These are phyloP conservation scores for Cacoxenus indagator DNA, from an alignment of 2,888 invertebrate genomes.

Conservation along the genomic window DNA sequence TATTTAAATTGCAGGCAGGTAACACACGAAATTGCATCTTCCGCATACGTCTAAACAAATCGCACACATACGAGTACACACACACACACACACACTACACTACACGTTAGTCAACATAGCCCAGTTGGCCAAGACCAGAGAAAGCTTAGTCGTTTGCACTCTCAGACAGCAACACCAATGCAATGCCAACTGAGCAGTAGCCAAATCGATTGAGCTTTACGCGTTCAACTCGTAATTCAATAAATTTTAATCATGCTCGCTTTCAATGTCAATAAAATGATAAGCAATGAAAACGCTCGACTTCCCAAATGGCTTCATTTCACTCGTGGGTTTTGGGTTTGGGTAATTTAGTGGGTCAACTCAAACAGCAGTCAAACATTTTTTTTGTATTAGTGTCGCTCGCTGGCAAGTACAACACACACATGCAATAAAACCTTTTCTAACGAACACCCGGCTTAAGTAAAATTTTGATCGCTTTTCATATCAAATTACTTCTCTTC, in stretches of 20 bases:
- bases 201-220: not conserved
- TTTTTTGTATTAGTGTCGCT: no score
- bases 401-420: no score
- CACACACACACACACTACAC: not conserved
- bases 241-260: not conserved
- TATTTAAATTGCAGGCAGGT: constrained; percentile 19
- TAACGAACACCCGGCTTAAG: no score
- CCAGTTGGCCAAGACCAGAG: not conserved
- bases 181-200: not conserved
- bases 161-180: no score
- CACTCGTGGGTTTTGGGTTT: not conserved
- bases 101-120: no score
- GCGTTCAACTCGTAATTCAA: not conserved
- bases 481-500: no score
- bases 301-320: not conserved
- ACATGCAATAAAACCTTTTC: no score
- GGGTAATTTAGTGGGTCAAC: not conserved
- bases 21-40: constrained; percentile 10
- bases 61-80: not conserved
- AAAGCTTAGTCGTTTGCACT: not conserved
- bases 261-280: constrained; percentile 4
- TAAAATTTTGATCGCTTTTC: no score
- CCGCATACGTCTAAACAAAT: constrained; percentile 22
- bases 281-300: no score
- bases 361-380: not conserved